Conservation (phyloP, 2,888 invertebrate genomes). For the Crematogaster levior region DNA sequence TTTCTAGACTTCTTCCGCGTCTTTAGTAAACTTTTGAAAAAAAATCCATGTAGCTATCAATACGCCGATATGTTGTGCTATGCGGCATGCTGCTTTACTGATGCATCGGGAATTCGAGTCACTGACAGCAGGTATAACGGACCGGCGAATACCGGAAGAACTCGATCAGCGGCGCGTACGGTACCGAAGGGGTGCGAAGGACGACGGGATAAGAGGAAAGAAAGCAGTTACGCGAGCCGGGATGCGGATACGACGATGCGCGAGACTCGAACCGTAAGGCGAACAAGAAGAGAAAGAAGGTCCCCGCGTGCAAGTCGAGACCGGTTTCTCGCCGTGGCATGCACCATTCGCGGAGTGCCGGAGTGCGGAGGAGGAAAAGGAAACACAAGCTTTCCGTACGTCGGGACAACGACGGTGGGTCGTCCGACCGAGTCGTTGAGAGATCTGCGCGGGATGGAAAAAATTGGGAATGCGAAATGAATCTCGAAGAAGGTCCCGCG, state of each 20-base stretch:
- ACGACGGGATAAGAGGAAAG: constrained; percentile 60
- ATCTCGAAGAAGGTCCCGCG: constrained; percentile 3
- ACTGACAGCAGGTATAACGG: constrained; percentile 74
- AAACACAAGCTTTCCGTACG: constrained; percentile 27
- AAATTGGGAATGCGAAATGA: neutral
- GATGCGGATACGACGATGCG: constrained; percentile 27
- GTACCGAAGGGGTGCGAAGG: constrained; percentile 81
- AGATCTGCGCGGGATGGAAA: constrained; percentile 5
- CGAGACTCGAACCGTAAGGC: constrained; percentile 59
- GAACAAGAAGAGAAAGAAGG: constrained; percentile 66
- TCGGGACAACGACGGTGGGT: neutral
- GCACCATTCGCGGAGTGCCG: constrained; percentile 61
- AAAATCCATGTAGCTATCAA: neutral
- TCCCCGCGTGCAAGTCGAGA: constrained; percentile 67
- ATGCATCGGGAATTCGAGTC: constrained; percentile 66
- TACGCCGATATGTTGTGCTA: neutral
- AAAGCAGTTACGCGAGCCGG: constrained; percentile 57
- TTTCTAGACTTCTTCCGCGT: neutral
- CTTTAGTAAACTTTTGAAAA: neutral
- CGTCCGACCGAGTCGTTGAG: neutral
- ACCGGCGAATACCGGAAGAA: constrained; percentile 73
- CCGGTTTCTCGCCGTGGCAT: constrained; percentile 73
- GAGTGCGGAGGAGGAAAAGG: constrained; percentile 56
- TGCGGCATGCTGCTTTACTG: constrained; percentile 51
- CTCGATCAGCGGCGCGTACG: constrained; percentile 74